These are phyloP conservation scores for Drosophila arawakana DNA, from an alignment of 1,140 invertebrate species.

Conservation along the genomic window DNA sequence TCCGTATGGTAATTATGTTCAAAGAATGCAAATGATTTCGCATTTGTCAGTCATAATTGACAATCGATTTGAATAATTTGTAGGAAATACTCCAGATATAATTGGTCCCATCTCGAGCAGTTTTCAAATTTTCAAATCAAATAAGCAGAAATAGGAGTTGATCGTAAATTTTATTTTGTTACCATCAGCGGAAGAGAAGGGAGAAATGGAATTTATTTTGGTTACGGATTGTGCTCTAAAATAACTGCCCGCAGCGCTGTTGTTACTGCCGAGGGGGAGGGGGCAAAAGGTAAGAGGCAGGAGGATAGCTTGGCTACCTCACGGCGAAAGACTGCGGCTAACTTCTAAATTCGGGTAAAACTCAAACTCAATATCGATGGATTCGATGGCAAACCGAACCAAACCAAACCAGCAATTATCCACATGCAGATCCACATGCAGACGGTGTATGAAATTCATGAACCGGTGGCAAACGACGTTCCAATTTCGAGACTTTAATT, in stretches of 20 bases:
- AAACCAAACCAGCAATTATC: slow-evolving; percentile 57
- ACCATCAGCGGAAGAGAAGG: background rate
- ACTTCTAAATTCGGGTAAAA: slow-evolving; percentile 40
- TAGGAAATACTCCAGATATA: slow-evolving; percentile 10
- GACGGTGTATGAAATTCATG: background rate
- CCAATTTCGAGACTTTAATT: slow-evolving; percentile 64
- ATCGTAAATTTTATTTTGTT: slow-evolving; percentile 58
- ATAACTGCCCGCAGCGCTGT: slow-evolving; percentile 22
- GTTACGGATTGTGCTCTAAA: slow-evolving; percentile 22
- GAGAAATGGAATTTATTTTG: background rate
- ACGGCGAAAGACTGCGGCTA: slow-evolving; percentile 13
- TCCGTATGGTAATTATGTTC: slow-evolving; percentile 1
- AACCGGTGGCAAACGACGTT: slow-evolving; percentile 16
- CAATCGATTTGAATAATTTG: slow-evolving; percentile 44
- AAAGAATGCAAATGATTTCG: slow-evolving; percentile 33
- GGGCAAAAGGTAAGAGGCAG: background rate
- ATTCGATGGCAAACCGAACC: slow-evolving; percentile 36
- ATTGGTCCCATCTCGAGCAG: slow-evolving; percentile 19
- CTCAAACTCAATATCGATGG: slow-evolving; percentile 46
- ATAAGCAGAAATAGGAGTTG: slow-evolving; percentile 26
- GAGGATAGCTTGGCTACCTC: background rate
- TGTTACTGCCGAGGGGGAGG: background rate
- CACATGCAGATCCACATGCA: slow-evolving; percentile 57
- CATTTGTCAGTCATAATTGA: slow-evolving; percentile 53
- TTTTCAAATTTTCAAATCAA: slow-evolving; percentile 9